Evolutionary conservation across 2,797 vertebrate species (phyloP), one percentile per base, ranked within the genome.

Genomic region (Sparus aurata): DNA sequence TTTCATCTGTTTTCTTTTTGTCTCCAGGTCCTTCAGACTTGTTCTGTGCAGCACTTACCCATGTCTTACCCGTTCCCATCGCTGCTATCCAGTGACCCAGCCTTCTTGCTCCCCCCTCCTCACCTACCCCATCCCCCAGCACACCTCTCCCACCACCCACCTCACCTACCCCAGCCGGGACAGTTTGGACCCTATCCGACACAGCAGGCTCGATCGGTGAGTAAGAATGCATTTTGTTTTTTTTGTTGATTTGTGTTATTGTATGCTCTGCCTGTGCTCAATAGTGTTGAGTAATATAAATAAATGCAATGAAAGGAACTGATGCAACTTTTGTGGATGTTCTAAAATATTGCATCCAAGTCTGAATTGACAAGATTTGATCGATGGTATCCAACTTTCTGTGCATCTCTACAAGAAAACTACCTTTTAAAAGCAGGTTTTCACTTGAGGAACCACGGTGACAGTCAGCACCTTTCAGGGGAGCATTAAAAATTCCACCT

Each of bases 21-120:
- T 5, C 30, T 30, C 59, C 71, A 99, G 98, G 97, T 99, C 95
- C 95, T 99, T 88, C 98, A 98, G 84, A 97, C 97, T 0, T 99
- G 98, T 91, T 99, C 98, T 50, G 98, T 99, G 85, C 98, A 99
- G 92, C 98, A 99, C 92, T 94, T 99, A 80, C 98, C 98, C 23
- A 97, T 99, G 89, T 97, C 97, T 65, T 99, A 99, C 85, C 96
- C 97, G 0, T 99, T 99, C 92, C 98, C 98, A 18, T 98, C 98
- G 17, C 95, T 99, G 86, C 96, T 99, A 85, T 97, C 98, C 92
- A 97, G 97, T 75, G 98, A 99, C 75, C 96, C 96, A 0, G 94
- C 98, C 54, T 99, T 99, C 93, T 95, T 99, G 83, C 96, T 99
- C 9, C 93, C 93, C 1, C 91, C 94, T 61, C 94, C 92, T 58